Conservation (phyloP, 37 sponge, comb jelly and placozoan genomes). For the Theonella swinhoei region DNA sequence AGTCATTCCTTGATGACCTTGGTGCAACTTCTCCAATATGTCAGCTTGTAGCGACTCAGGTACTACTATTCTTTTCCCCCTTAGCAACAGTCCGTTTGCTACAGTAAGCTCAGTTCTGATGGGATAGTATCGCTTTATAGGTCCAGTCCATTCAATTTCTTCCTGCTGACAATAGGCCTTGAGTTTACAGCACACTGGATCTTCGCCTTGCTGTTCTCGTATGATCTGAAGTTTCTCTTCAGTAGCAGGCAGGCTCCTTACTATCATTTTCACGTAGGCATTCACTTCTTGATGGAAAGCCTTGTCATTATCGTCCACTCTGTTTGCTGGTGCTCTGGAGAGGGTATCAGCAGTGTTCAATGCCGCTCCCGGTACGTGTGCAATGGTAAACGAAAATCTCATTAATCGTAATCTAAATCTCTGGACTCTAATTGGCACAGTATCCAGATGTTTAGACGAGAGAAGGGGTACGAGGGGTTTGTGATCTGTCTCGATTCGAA, state of each 20-base stretch:
- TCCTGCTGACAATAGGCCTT: conserved; percentile 15
- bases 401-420: conserved; percentile 36
- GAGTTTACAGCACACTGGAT: conserved; percentile 6
- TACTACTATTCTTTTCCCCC: conserved; percentile 26
- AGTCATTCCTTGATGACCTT: conserved; percentile 40
- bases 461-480: conserved; percentile 47
- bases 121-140: conserved; percentile 9
- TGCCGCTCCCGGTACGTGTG: conserved; percentile 31
- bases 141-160: background rate
- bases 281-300: background rate
- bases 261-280: conserved; percentile 13
- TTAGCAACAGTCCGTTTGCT: conserved; percentile 12
- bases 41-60: conserved; percentile 11
- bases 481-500: conserved; percentile 39
- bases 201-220: conserved; percentile 10
- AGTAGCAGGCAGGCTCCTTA: conserved; percentile 12
- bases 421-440: conserved; percentile 30
- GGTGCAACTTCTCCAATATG: conserved; percentile 21
- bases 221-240: conserved; percentile 12
- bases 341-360: conserved; percentile 40
- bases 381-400: conserved; percentile 17
- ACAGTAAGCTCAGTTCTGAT: conserved; percentile 22
- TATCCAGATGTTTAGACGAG: conserved; percentile 12
- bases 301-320: background rate
- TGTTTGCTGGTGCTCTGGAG: conserved; percentile 17